These are phyloP conservation scores for Spisula subtruncata DNA, from an alignment of 2,888 invertebrate genomes.

Conservation along the genomic window DNA sequence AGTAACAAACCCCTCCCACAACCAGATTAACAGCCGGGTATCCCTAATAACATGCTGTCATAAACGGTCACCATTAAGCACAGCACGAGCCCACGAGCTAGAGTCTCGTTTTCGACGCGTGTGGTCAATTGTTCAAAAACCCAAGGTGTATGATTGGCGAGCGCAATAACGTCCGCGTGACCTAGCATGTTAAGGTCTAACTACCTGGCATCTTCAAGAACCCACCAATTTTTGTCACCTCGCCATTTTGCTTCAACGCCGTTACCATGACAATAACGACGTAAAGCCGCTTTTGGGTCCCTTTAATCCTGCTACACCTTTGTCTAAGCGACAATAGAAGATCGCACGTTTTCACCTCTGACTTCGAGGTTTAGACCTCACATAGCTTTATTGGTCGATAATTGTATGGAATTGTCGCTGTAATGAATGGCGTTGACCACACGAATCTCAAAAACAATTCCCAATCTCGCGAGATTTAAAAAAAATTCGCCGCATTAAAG, in stretches of 20 bases:
- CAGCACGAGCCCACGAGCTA: not conserved
- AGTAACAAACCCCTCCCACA: not conserved
- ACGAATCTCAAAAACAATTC: not conserved
- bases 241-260: conserved; percentile 13
- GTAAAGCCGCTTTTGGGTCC: conserved; percentile 43
- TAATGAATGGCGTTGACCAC: conserved; percentile 45
- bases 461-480: not conserved
- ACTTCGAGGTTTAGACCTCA: conserved; percentile 41
- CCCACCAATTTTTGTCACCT: conserved; percentile 30
- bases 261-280: conserved; percentile 35
- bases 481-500: not conserved
- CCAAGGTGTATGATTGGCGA: not conserved
- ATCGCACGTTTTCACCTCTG: conserved; percentile 21
- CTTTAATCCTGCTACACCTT: conserved; percentile 42
- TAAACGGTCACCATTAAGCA: not conserved
- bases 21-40: not conserved
- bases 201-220: not conserved
- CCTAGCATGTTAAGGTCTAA: not conserved
- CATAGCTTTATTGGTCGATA: conserved; percentile 43
- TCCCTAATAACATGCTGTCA: not conserved
- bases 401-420: conserved; percentile 34
- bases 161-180: conserved; percentile 10
- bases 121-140: not conserved
- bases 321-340: conserved; percentile 35
- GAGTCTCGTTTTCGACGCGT: conserved; percentile 1